Evolutionary conservation across 2,888 invertebrate species (phyloP).

Genomic region (Agapetus fuscipes): DNA sequence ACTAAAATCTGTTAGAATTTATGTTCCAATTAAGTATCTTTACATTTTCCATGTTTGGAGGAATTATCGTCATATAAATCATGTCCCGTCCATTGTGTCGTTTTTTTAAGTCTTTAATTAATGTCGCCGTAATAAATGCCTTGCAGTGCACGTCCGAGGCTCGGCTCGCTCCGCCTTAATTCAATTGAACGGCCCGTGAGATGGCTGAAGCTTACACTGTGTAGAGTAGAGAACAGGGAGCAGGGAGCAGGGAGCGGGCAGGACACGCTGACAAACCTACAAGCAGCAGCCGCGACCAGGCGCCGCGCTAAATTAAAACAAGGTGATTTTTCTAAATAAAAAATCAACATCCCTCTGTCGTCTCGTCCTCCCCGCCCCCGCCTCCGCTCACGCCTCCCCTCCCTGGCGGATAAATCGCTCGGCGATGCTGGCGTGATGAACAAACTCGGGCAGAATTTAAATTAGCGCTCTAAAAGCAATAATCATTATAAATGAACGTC

Average conservation of each 20-base stretch:
- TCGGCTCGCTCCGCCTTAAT: slow-evolving; percentile 3
- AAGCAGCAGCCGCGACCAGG: no score
- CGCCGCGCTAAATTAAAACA: slow-evolving; percentile 16
- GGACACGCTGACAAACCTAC: no score
- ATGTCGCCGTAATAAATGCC: slow-evolving; percentile 14
- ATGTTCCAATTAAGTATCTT: slow-evolving; percentile 11
- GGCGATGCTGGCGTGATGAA: slow-evolving; percentile 46
- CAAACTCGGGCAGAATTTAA: slow-evolving; percentile 50
- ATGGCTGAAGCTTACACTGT: no score
- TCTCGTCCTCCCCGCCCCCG: slow-evolving; percentile 29
- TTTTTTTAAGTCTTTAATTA: slow-evolving; percentile 12
- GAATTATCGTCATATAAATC: slow-evolving; percentile 10
- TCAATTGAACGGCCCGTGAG: slow-evolving; percentile 6
- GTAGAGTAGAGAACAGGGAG: no score
- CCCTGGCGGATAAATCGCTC: slow-evolving; percentile 11
- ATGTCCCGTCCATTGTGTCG: slow-evolving; percentile 11
- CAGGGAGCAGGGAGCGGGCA: slow-evolving; percentile 4
- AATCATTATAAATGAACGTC: slow-evolving; percentile 51
- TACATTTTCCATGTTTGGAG: slow-evolving; percentile 2
- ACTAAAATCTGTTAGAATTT: slow-evolving; percentile 13
- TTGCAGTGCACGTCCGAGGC: slow-evolving; percentile 2
- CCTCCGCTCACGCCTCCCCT: slow-evolving; percentile 30
- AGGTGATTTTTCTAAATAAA: slow-evolving; percentile 18
- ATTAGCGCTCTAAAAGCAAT: slow-evolving; percentile 36
- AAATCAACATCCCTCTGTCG: slow-evolving; percentile 26